Evolutionary conservation across 2,888 invertebrate species (phyloP).

Genomic region (Pseudoips prasinana): DNA sequence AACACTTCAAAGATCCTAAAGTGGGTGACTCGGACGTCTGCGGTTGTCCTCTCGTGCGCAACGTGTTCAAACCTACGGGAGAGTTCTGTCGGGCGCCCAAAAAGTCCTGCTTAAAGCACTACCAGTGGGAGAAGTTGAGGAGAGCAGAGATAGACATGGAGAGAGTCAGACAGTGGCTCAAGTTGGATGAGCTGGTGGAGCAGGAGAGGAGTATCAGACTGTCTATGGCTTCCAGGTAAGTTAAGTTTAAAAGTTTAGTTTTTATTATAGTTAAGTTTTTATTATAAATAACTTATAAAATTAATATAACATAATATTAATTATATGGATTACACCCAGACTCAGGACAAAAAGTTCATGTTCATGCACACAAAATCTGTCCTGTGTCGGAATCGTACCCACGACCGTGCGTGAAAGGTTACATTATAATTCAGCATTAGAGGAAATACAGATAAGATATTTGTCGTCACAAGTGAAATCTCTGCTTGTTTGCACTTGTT

Average conservation of each 20-base stretch:
- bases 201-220: conserved; percentile 94
- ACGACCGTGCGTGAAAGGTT: too few relatives aligned
- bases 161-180: conserved; percentile 94
- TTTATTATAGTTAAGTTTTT: too few relatives aligned
- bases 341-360: too few relatives aligned
- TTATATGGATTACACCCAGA: too few relatives aligned
- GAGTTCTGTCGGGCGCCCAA: conserved; percentile 94
- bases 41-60: conserved; percentile 93
- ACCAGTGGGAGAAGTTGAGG: conserved; percentile 97
- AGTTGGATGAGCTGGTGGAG: conserved; percentile 95
- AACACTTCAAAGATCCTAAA: conserved; percentile 97
- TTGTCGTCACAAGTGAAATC: too few relatives aligned
- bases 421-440: not conserved
- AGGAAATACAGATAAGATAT: not conserved
- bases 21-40: conserved; percentile 94
- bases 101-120: conserved; percentile 94
- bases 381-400: too few relatives aligned
- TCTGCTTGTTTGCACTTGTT: too few relatives aligned
- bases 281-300: too few relatives aligned
- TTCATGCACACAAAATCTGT: too few relatives aligned
- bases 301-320: too few relatives aligned
- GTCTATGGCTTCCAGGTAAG: conserved; percentile 81
- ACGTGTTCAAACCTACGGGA: conserved; percentile 92
- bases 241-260: not conserved
- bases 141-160: conserved; percentile 98